A percentile compares a stretch with the other conserved stretches of the same genome.
Conservation (phyloP, 2,888 invertebrate species). For the Drosophila infuscata region DNA sequence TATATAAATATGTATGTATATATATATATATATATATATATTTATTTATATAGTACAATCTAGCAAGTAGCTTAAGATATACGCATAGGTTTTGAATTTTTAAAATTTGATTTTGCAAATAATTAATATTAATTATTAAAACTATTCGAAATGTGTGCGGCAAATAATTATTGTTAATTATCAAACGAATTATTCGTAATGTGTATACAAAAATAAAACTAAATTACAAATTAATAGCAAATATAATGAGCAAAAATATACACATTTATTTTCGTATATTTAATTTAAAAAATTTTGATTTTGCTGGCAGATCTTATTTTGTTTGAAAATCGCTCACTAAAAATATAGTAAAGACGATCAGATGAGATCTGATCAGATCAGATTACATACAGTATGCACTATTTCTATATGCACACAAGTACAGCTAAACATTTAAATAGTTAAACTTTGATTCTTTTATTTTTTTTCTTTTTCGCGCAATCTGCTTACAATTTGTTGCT, state of each 20-base stretch:
- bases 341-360: neutral
- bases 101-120: conserved; percentile 23
- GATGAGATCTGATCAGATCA: conserved; percentile 2
- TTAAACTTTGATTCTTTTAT: neutral
- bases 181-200: neutral
- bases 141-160: conserved; percentile 28
- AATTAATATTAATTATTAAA: conserved; percentile 10
- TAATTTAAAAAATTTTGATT: neutral
- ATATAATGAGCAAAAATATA: neutral
- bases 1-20: conserved; percentile 1
- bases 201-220: neutral
- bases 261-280: neutral
- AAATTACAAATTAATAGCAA: neutral
- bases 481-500: neutral
- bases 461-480: neutral
- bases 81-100: conserved; percentile 7
- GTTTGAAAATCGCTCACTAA: conserved; percentile 1
- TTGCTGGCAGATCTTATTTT: conserved; percentile 1
- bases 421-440: neutral
- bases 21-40: conserved; percentile 31
- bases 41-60: conserved; percentile 52
- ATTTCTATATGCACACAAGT: neutral
- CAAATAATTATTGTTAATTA: conserved; percentile 13
- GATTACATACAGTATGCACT: neutral
- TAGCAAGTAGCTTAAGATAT: conserved; percentile 57